A percentile compares a stretch with the other conserved stretches of the same genome.
Conservation (phyloP, 2,797 vertebrate genomes). For the Takifugu rubripes region DNA sequence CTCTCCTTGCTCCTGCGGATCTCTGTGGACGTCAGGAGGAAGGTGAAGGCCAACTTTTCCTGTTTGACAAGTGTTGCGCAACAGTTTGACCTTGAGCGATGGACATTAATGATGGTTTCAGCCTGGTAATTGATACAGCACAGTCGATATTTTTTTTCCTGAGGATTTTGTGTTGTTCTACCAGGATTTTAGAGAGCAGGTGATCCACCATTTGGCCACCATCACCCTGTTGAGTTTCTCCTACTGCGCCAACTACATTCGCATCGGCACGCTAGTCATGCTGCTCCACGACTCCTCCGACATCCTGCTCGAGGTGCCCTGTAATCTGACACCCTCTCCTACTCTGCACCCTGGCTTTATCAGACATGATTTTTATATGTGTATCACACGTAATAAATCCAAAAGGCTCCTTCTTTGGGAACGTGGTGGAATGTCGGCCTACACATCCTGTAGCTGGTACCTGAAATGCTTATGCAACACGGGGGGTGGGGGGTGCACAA, state of each 20-base stretch:
- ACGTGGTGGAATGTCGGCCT: no score
- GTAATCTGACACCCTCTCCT: background rate
- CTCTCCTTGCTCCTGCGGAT: conserved; percentile 85
- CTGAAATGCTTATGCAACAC: no score
- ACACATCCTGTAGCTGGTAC: no score
- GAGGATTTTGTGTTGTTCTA: conserved; percentile 7
- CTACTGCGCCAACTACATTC: conserved; percentile 90
- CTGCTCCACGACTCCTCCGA: conserved; percentile 90
- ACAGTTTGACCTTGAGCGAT: conserved; percentile 3
- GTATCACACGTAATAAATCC: no score
- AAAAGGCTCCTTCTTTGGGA: no score
- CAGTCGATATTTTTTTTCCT: conserved; percentile 3
- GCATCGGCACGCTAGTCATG: conserved; percentile 90
- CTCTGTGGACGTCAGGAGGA: conserved; percentile 89
- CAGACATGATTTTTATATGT: no score
- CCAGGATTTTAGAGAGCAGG: conserved; percentile 93
- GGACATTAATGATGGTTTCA: background rate
- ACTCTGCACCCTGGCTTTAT: background rate
- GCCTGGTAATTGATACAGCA: background rate
- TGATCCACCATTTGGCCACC: conserved; percentile 91
- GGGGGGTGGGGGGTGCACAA: no score
- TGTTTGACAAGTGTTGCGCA: background rate
- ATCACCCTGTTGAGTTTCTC: conserved; percentile 93
- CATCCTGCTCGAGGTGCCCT: conserved; percentile 86
- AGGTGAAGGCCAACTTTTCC: conserved; percentile 69